Conservation (phyloP, 30 jellyfish, hydroid and myxozoan species). For the Catostylus mosaicus region DNA sequence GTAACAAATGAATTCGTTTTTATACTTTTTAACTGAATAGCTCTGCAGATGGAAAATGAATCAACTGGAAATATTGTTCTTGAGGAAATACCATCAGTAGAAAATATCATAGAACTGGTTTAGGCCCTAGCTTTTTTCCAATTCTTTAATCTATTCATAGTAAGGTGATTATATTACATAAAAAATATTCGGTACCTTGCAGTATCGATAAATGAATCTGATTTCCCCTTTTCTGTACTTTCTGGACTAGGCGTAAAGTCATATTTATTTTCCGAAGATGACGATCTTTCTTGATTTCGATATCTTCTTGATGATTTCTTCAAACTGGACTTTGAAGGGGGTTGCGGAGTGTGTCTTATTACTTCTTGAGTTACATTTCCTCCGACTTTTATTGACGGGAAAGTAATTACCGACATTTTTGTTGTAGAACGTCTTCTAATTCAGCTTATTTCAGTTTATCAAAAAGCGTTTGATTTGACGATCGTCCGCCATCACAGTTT, state of each 20-base stretch:
- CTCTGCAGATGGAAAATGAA: too few relatives aligned
- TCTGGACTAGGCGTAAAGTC: constrained; percentile 10
- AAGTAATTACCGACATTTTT: constrained; percentile 60
- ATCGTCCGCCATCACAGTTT: constrained; percentile 26
- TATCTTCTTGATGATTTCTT: constrained; percentile 23
- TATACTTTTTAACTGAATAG: too few relatives aligned
- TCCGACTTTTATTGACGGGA: constrained; percentile 62
- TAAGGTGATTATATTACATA: not conserved
- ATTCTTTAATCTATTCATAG: not conserved
- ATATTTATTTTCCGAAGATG: not conserved
- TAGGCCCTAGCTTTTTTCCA: too few relatives aligned
- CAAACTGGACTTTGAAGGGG: constrained; percentile 50
- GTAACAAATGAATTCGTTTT: too few relatives aligned
- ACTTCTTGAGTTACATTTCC: constrained; percentile 79
- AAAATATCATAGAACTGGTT: too few relatives aligned
- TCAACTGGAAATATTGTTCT: too few relatives aligned
- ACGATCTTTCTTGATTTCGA: not conserved
- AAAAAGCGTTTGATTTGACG: not conserved
- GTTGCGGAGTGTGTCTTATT: constrained; percentile 53
- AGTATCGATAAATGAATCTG: constrained; percentile 41
- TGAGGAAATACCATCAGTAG: too few relatives aligned
- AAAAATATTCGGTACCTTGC: constrained; percentile 48
- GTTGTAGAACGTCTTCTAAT: not conserved
- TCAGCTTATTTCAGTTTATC: too few relatives aligned
- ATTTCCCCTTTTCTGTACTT: constrained; percentile 3